Percentiles rank a stretch among this genome's conserved stretches.
Conservation (phyloP, 2,888 invertebrate genomes). For the Caenorhabditis sp. region DNA sequence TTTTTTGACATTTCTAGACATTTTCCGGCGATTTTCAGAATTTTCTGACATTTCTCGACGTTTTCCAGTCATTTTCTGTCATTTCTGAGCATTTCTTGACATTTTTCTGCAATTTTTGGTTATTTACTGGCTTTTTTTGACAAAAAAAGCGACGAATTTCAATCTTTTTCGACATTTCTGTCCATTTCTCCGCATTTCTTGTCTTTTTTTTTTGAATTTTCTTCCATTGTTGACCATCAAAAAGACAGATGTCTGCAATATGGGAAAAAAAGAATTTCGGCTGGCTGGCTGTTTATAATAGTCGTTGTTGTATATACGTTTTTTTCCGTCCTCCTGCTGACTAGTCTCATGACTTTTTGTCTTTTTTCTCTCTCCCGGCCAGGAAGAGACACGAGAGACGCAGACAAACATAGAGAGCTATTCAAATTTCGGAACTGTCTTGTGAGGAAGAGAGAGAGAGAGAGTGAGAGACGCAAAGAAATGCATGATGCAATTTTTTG, state of each 20-base stretch:
- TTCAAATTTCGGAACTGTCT: conserved; percentile 28
- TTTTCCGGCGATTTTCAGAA: background rate
- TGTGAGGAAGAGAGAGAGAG: conserved; percentile 5
- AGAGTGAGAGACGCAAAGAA: no score
- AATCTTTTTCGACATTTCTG: no score
- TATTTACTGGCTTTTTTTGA: no score
- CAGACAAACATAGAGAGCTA: conserved; percentile 13
- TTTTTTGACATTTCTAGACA: background rate
- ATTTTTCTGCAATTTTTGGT: no score
- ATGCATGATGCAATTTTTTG: background rate
- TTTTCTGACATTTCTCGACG: background rate
- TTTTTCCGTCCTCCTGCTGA: conserved; percentile 14
- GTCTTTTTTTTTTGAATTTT: no score
- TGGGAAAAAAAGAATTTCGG: background rate
- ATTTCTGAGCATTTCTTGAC: no score
- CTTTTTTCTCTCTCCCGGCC: background rate
- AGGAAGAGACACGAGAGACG: background rate
- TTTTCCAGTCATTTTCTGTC: background rate
- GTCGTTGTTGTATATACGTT: background rate
- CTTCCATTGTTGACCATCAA: background rate
- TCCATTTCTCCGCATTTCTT: no score
- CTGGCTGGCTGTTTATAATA: background rate
- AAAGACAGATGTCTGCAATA: background rate
- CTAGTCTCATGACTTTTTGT: conserved; percentile 5
- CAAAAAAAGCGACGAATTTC: no score